Base-by-base conservation (phyloP, 2,888 invertebrate genomes). In the Oscheius sp. region DNA sequence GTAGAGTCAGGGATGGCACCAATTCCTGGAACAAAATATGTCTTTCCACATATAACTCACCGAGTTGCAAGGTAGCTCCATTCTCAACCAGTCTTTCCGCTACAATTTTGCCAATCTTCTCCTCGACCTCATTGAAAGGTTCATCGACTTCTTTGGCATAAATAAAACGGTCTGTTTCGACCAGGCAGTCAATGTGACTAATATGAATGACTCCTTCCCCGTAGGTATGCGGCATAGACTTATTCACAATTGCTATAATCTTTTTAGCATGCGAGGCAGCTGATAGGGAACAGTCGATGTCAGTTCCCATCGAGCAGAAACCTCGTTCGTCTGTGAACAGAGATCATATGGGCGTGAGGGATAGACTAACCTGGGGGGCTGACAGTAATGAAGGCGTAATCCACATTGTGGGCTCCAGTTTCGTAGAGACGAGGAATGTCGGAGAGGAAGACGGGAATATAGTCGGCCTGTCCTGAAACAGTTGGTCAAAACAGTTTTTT, bases 1-100 rank as follows among this genome's bases (percentile, higher is more conserved):
- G 96, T 95, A 1, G 96, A 96, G 90, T 97, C 96, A 0, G 97
- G 97, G 87, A 97, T 96, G 86, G 93, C 94, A 76, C 97, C 97
- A 89, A 97, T 96, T 87, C 96, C 83, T 77, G 63, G 11, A 76
- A 47, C 55, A 13, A 11, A 10, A 11, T 32, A 55, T 13, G 42
- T 3, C 3, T 47, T 50, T 51, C 7, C 4, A 5, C 32, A 5
- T 3, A 9, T 13, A 33, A 21, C 53, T 70, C 29, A 79, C 85
- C 94, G 93, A 95, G 93, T 91, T 96, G 96, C 79, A 96, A 90
- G 0, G 96, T 96, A 35, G 96, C 96, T 0, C 96, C 96, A 90
- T 96, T 93, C 65, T 93, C 93, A 0, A 96, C 95, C 50, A 97
- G 91, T 90, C 96, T 94, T 74, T 95, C 93, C 0, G 96, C 96